Conservation (phyloP, 2,888 invertebrate genomes). For the Anthrax anthrax region DNA sequence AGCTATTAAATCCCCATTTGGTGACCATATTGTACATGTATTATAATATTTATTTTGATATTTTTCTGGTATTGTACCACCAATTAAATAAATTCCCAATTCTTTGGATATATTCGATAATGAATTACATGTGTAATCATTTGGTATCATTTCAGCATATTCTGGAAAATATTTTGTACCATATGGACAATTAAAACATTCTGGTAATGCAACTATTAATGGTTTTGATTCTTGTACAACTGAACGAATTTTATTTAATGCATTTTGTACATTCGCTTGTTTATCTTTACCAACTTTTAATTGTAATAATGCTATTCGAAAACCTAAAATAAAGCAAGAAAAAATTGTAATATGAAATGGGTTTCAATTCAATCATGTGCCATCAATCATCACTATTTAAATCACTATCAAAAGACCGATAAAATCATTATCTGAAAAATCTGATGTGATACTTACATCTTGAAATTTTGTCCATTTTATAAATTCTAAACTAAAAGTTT, state of each 20-base stretch:
- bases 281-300: conserved; percentile 62
- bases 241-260: conserved; percentile 51
- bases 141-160: conserved; percentile 73
- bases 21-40: conserved; percentile 77
- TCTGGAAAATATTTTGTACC: conserved; percentile 72
- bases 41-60: conserved; percentile 51
- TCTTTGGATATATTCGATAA: conserved; percentile 63
- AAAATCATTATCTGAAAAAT: too few relatives aligned
- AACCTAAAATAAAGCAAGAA: neutral
- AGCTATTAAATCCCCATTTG: conserved; percentile 59
- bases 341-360: too few relatives aligned
- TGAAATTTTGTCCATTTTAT: too few relatives aligned
- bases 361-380: too few relatives aligned
- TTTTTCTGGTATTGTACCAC: conserved; percentile 80
- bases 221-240: conserved; percentile 50
- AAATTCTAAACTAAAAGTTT: too few relatives aligned
- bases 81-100: conserved; percentile 64
- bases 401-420: too few relatives aligned
- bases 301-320: conserved; percentile 63
- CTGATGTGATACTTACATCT: too few relatives aligned
- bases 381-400: too few relatives aligned
- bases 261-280: conserved; percentile 56
- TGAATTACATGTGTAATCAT: conserved; percentile 56
- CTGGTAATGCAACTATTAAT: conserved; percentile 55
- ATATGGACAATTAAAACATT: conserved; percentile 92